Percentiles rank a stretch among this genome's conserved stretches.
phyloP scores from a whole-genome alignment of 1,140 invertebrate species.

The Nephotettix cincticeps region DNA sequence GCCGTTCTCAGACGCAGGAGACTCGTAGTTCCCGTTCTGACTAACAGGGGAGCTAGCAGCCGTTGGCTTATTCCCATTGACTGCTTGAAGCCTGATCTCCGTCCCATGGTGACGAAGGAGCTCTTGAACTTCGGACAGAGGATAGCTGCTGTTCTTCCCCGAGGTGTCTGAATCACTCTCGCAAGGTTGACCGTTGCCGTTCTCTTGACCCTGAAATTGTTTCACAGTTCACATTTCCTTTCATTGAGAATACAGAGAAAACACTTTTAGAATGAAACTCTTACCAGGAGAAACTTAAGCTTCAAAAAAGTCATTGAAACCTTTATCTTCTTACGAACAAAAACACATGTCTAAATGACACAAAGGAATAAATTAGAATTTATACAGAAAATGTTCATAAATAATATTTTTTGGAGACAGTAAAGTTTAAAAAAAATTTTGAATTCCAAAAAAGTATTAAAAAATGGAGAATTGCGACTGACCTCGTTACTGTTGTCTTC shows the following conservation, averaged over 20 bases:
- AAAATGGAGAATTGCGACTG: background rate
- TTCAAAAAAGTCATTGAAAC: no score
- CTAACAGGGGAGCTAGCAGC: background rate
- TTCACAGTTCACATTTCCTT: no score
- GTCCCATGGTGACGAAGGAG: slow-evolving; percentile 26
- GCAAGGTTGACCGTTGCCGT: background rate
- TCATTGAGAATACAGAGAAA: no score
- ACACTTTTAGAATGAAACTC: no score
- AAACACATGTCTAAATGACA: no score
- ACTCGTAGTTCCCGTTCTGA: background rate
- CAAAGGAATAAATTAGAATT: no score
- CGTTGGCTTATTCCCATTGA: background rate
- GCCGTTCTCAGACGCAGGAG: background rate
- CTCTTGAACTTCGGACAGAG: slow-evolving; percentile 21
- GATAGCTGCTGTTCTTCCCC: slow-evolving; percentile 2
- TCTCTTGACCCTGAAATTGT: background rate
- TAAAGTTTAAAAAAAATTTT: no score
- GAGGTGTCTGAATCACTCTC: slow-evolving; percentile 7
- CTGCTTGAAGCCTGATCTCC: slow-evolving; percentile 23
- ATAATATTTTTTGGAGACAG: no score
- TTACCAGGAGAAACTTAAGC: no score
- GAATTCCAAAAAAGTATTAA: no score
- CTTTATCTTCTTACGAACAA: no score
- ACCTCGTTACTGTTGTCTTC: slow-evolving; percentile 19
- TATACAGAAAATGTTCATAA: no score